These are phyloP conservation scores for Erythrolamprus reginae DNA, from an alignment of 2,113 vertebrate species.

Conservation along the genomic window DNA sequence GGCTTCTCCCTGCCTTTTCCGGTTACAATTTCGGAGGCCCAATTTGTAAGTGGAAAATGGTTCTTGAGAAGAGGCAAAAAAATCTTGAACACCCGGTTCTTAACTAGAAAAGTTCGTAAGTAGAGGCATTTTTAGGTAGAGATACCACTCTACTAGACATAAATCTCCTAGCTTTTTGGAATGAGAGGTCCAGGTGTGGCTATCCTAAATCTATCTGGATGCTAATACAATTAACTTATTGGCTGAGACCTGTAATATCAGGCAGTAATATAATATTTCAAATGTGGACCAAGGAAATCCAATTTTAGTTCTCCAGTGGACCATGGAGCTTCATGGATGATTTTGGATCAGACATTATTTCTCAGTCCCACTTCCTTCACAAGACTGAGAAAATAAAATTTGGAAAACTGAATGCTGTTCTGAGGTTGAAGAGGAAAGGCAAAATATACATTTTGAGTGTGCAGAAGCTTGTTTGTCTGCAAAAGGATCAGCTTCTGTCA, in stretches of 20 bases:
- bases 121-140: no score
- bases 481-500: background rate
- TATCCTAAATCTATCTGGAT: background rate
- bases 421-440: background rate
- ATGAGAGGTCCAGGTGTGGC: background rate
- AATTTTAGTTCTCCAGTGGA: background rate
- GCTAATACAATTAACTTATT: background rate
- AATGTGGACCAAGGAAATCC: background rate
- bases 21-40: no score
- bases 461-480: background rate
- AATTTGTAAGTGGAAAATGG: no score
- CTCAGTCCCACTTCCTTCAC: background rate
- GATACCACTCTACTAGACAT: background rate
- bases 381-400: background rate
- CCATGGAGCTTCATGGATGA: background rate
- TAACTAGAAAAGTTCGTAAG: no score
- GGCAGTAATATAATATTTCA: background rate
- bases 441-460: background rate
- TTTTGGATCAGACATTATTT: background rate
- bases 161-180: background rate
- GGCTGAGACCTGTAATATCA: background rate
- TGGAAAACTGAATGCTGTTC: background rate
- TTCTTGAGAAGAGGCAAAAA: no score
- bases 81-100: no score
- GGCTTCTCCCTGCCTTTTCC: no score